phyloP scores from a whole-genome alignment of 2,113 vertebrate species.

The Pandion haliaetus region DNA sequence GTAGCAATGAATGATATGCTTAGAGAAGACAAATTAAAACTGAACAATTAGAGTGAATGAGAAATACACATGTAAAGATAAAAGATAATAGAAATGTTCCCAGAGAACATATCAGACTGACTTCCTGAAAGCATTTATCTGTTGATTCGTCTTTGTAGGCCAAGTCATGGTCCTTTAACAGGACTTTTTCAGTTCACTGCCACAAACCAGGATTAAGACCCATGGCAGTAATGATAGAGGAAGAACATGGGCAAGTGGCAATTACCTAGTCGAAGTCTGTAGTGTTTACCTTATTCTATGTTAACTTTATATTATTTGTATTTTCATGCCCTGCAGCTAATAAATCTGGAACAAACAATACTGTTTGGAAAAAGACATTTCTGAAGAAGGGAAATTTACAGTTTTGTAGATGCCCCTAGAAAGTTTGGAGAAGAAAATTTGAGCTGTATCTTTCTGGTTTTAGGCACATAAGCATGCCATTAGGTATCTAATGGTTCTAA shows the following conservation, averaged over 20 bases:
- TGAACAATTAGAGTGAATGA: not conserved
- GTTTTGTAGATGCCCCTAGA: not conserved
- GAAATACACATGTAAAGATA: not conserved
- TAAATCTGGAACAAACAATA: not conserved
- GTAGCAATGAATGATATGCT: not conserved
- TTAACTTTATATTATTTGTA: not conserved
- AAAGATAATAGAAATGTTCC: not conserved
- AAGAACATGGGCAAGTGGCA: not conserved
- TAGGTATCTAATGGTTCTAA: not conserved
- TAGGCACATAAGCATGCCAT: not conserved
- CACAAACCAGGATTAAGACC: not conserved
- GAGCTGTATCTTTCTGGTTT: not conserved
- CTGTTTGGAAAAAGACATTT: not conserved
- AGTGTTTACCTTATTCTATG: not conserved
- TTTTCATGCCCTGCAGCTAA: not conserved
- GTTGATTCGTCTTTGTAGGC: not conserved
- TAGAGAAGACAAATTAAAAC: not conserved
- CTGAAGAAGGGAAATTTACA: not conserved
- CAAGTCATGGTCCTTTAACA: not conserved
- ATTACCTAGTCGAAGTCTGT: not conserved
- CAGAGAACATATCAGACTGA: not conserved
- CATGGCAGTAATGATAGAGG: not conserved
- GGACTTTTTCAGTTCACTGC: not conserved
- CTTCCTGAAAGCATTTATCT: not conserved
- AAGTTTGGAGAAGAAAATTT: not conserved